phyloP scores from a whole-genome alignment of 1,140 invertebrate genomes.

The Drosophila prosaltans region DNA sequence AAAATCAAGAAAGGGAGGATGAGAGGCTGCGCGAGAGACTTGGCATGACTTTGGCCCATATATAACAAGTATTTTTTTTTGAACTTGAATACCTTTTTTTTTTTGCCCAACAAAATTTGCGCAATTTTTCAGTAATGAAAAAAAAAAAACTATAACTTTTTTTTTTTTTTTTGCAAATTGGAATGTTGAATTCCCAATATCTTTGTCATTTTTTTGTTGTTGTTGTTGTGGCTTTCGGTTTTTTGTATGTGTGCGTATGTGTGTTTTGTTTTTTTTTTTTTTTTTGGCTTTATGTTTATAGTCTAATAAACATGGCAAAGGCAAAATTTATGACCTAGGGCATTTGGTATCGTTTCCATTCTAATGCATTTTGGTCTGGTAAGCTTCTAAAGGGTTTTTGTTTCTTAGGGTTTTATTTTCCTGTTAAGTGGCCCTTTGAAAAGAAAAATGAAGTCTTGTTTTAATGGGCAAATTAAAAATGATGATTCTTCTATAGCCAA shows the following conservation, averaged over 20 bases:
- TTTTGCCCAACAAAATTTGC: neutral
- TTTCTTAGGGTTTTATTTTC: neutral
- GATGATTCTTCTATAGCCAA: neutral
- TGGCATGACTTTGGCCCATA: conserved; percentile 9
- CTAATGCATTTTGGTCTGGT: neutral
- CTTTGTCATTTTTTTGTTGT: neutral
- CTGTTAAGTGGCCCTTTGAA: neutral
- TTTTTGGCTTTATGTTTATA: neutral
- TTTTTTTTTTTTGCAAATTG: neutral
- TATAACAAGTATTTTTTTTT: conserved; percentile 3
- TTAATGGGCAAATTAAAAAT: conserved; percentile 36
- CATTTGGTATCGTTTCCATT: neutral
- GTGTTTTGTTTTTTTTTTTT: neutral
- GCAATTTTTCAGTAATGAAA: neutral
- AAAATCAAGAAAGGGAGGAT: neutral
- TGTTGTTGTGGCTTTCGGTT: neutral
- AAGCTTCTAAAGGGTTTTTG: neutral
- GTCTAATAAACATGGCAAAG: conserved; percentile 4
- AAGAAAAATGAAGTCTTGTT: neutral
- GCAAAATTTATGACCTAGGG: neutral
- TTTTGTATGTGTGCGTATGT: neutral
- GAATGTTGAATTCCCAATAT: conserved; percentile 3
- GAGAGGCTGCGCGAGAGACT: neutral
- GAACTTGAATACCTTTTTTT: neutral
- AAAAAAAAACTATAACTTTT: neutral